Evolutionary conservation across 2,888 invertebrate species (phyloP), one percentile per base, ranked within the genome.

Genomic region (Amblyjoppa fuscipennis): DNA sequence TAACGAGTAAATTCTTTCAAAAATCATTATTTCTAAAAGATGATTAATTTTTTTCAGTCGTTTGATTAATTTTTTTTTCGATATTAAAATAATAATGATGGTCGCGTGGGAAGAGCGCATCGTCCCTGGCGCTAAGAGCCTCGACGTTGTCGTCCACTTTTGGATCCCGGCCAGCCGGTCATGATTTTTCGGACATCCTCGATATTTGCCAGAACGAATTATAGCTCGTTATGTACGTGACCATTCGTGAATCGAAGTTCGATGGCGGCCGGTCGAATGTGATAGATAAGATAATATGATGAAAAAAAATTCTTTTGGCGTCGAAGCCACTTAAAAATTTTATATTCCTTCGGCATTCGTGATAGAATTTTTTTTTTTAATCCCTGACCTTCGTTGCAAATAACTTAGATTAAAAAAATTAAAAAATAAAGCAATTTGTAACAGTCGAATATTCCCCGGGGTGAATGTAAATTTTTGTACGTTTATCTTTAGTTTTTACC

Each of bases 81-180:
- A 75, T 38, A 53, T 45, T 53, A 28, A 34, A 74, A 81, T 68
- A 31, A 59, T 20, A 53, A 66, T 34, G 74, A 68, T 56, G 7
- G 31, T 31, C 34, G 74, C 74, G 68, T 68, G 68, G 74, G 68
- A 31, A 31, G 45, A 45, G 49, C 4, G 16, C 41, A 13, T 64
- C 74, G 74, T 74, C 68, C 74, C 69, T 66, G 74, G 59, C 2
- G 56, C n/a, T 45, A 61, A 70, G 71, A 75, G 38, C 59, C 28
- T 41, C 31, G 70, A 76, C 70, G 70, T 76, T 70, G 25, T n/a
- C 9, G 31, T 59, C 7, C 28, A 34, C 69, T 75, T 53, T 53
- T 82, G 70, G 81, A 64, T 34, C 64, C 70, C 7, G 51, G 81
- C 81, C 81, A 76, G 64, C 25, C 31, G n/a, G 51, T 70, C 75